Percentiles rank a stretch among this genome's conserved stretches.
Evolutionary conservation across 1,140 invertebrate genomes (phyloP).

Genomic region (Drosophila equinoxialis): DNA sequence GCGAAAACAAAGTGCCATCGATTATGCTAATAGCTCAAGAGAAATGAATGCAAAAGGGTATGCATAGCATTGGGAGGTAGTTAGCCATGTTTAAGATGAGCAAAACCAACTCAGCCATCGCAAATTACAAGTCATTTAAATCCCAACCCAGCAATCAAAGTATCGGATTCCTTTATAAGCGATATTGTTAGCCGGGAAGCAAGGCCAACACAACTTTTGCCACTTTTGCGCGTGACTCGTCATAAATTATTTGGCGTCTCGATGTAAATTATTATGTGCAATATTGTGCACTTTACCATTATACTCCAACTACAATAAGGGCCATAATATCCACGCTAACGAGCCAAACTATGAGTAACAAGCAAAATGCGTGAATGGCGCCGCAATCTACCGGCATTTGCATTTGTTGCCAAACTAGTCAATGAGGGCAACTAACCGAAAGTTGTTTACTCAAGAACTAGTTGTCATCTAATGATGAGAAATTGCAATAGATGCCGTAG

Average conservation of each 20-base stretch:
- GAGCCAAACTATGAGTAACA: conserved; percentile 46
- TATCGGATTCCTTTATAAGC: neutral
- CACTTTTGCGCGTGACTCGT: conserved; percentile 59
- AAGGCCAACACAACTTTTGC: neutral
- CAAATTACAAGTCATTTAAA: neutral
- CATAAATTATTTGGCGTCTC: conserved; percentile 69
- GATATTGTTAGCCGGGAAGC: neutral
- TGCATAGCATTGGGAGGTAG: neutral
- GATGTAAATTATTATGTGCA: conserved; percentile 66
- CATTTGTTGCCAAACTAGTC: conserved; percentile 31
- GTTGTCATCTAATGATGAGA: conserved; percentile 59
- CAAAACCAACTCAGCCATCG: neutral
- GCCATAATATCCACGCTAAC: conserved; percentile 51
- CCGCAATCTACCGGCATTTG: conserved; percentile 25
- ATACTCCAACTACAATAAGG: conserved; percentile 32
- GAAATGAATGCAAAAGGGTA: neutral
- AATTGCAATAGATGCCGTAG: conserved; percentile 52
- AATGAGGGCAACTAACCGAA: conserved; percentile 46
- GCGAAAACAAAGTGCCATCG: conserved; percentile 69
- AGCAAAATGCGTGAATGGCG: conserved; percentile 4
- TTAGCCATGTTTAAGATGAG: conserved; percentile 18
- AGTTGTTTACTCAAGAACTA: conserved; percentile 9
- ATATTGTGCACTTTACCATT: conserved; percentile 64
- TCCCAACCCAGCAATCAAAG: neutral
- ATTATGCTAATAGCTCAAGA: conserved; percentile 64